Conservation (phyloP, 2,797 vertebrate genomes). For the Chaenodraco wilsoni region DNA sequence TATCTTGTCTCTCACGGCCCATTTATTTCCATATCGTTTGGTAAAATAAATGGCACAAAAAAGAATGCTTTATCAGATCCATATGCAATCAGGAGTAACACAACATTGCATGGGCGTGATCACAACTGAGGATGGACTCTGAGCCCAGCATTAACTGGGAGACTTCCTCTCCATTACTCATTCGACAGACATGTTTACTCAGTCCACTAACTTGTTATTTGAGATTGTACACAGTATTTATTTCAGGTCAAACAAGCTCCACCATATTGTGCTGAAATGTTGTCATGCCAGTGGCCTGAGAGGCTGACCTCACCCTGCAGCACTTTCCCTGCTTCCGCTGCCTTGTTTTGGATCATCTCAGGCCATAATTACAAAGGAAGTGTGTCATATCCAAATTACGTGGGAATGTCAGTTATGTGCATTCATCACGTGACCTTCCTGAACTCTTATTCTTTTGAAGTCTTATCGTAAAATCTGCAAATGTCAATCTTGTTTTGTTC, state of each 20-base stretch:
- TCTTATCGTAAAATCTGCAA: not conserved
- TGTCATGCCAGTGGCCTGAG: conserved; percentile 22
- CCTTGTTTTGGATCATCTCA: conserved; percentile 31
- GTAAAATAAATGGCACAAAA: conserved; percentile 13
- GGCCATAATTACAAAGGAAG: conserved; percentile 47
- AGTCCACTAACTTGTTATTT: conserved; percentile 37
- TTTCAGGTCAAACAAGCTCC: conserved; percentile 10
- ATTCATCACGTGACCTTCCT: not conserved
- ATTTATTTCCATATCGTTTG: conserved; percentile 4
- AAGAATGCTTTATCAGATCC: conserved; percentile 9
- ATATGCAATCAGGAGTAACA: not conserved
- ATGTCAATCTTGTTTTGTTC: not conserved
- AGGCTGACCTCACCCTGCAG: conserved; percentile 32
- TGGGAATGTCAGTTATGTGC: not conserved
- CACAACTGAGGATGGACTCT: not conserved
- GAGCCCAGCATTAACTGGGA: conserved; percentile 1
- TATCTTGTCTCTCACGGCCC: conserved; percentile 13
- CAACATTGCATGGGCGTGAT: not conserved
- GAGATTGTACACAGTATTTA: conserved; percentile 43
- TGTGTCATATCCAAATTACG: conserved; percentile 36
- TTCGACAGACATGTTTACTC: conserved; percentile 22
- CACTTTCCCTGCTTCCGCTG: conserved; percentile 22
- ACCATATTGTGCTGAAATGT: conserved; percentile 30
- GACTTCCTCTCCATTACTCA: not conserved
- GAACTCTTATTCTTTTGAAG: not conserved